Base-by-base conservation (phyloP, 2,113 vertebrate species). In the Diglossa brunneiventris region DNA sequence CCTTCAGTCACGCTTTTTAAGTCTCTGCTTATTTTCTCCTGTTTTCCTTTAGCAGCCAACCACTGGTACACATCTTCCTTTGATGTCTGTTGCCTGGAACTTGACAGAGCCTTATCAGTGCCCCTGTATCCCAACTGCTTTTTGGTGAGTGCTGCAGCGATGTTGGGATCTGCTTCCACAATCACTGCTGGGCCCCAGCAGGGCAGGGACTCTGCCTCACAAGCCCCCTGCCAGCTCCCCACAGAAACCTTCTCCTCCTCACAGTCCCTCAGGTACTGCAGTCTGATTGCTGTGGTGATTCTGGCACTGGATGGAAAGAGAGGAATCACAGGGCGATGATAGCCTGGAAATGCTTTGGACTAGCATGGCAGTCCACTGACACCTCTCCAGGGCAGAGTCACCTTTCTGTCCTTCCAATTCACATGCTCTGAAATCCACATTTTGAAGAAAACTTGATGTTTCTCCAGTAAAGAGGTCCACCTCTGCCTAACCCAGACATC, bases 301-400 rank as follows among this genome's bases (percentile, higher is more conserved):
- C 37, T 39, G 55, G 41, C 66, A 76, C 30, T 5, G 28, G 39
- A 21, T 1, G 5, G n/a, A 28, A 76, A 73, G 47, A 66, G 15
- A 75, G 33, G 49, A 78, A 37, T 39, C 52, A 11, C 17, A 28
- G 3, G 14, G 61, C 2, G 16, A 39, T 3, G 14, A 35, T 13
- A 39, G 15, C 46, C 47, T 58, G 64, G 67, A 22, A 75, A 39
- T 3, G 9, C 2, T 4, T 23, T 31, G 35, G 50, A 58, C 35
- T 6, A 27, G 31, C 50, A 3, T 1, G 19, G 56, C 31, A 49
- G 37, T 15, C 8, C 41, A 49, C 23, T 17, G 66, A 27, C 6
- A 6, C 0, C 0, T 39, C 33, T 67, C 33, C 14, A 73, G 35
- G 22, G 7, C 1, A 22, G 9, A 58, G 66, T 30, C 31, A 41